Evolutionary conservation across 2,888 invertebrate genomes (phyloP).

Genomic region (Sericinus montela): DNA sequence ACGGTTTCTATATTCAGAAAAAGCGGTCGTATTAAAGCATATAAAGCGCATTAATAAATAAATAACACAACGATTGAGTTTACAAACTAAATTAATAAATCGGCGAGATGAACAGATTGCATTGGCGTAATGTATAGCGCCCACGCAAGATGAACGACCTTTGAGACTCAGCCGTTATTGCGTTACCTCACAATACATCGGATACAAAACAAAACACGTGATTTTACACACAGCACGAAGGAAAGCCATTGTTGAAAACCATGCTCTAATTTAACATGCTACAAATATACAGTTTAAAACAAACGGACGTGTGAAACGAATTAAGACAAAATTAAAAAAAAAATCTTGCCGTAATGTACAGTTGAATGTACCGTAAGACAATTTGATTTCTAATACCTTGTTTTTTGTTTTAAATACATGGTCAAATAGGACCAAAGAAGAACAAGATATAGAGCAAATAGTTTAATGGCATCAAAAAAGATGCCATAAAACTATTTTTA

Average conservation of each 20-base stretch:
- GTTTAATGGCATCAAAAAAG: no score
- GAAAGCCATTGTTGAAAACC: no score
- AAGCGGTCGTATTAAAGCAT: neutral
- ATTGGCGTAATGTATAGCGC: neutral
- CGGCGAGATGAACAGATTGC: slow-evolving; percentile 9
- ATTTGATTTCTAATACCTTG: no score
- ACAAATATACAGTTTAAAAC: no score
- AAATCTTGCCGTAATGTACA: no score
- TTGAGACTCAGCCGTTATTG: neutral
- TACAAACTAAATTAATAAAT: slow-evolving; percentile 9
- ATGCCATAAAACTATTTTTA: slow-evolving; percentile 1
- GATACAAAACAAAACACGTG: neutral
- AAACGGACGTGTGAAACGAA: no score
- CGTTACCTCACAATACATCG: neutral
- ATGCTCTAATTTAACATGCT: no score
- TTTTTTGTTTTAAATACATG: no score
- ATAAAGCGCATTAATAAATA: slow-evolving; percentile 2
- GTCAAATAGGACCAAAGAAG: neutral
- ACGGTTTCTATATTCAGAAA: neutral
- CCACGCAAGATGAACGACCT: slow-evolving; percentile 16
- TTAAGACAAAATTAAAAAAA: no score
- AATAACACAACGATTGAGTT: neutral
- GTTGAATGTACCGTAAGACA: no score
- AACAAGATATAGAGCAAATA: neutral
- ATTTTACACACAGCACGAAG: no score